Conservation (phyloP, 2,113 vertebrate genomes). For the Pelvicachromis taeniatus region DNA sequence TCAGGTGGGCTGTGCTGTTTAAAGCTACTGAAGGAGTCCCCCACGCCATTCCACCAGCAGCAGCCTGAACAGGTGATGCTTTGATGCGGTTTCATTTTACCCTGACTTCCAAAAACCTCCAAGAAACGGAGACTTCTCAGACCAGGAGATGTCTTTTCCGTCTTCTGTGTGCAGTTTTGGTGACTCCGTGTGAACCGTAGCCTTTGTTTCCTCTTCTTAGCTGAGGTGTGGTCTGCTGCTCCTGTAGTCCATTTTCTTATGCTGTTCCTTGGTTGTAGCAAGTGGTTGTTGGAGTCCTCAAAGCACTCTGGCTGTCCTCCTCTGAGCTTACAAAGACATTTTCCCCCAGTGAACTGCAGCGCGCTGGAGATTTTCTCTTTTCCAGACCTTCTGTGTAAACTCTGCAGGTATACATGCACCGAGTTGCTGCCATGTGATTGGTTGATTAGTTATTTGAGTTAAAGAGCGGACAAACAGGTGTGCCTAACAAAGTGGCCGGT, state of each 20-base stretch:
- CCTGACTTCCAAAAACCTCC: no score
- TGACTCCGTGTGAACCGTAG: background rate
- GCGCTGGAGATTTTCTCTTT: rapidly evolving
- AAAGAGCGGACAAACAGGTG: background rate
- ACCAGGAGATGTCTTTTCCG: background rate
- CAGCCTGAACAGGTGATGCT: no score
- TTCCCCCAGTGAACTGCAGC: background rate
- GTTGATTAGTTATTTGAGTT: background rate
- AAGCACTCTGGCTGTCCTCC: background rate
- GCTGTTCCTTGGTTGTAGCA: background rate
- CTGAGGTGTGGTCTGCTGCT: background rate
- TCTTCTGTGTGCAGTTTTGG: background rate
- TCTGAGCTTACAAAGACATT: no score
- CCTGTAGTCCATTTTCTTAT: background rate
- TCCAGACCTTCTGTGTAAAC: background rate
- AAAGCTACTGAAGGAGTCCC: no score
- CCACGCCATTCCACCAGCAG: no score
- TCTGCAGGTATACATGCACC: background rate
- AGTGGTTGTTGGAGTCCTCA: background rate
- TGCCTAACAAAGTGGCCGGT: background rate
- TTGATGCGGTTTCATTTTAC: no score
- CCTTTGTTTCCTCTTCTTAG: background rate
- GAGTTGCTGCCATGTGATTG: background rate
- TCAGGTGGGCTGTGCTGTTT: no score
- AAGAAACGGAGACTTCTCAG: no score